These are phyloP conservation scores for Palythoa grandiflora DNA, from an alignment of 92 coral and sea anemone genomes.

Conservation along the genomic window DNA sequence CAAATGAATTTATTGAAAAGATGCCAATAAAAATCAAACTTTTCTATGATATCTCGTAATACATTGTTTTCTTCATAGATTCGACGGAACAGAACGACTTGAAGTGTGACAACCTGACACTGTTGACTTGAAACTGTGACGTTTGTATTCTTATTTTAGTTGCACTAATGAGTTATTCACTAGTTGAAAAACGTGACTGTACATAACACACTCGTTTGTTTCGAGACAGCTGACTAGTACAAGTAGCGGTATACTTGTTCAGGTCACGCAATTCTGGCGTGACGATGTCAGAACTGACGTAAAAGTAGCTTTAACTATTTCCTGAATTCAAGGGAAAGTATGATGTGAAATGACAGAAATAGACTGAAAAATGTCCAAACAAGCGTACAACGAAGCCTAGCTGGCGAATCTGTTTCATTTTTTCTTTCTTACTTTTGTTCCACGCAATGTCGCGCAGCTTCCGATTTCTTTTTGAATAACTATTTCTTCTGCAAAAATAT, in stretches of 20 bases:
- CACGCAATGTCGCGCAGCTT: not conserved
- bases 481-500: too few relatives aligned
- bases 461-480: too few relatives aligned
- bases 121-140: conserved; percentile 6
- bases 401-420: not conserved
- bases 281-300: not conserved
- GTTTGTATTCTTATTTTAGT: not conserved
- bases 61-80: conserved; percentile 12
- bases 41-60: not conserved
- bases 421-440: not conserved
- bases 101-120: conserved; percentile 20
- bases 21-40: not conserved
- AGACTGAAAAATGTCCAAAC: not conserved
- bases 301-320: too few relatives aligned
- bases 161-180: not conserved
- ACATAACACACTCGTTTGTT: not conserved
- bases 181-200: not conserved
- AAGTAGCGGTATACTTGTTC: not conserved
- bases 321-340: too few relatives aligned
- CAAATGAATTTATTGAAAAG: not conserved
- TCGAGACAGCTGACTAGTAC: not conserved
- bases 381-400: conserved; percentile 3
- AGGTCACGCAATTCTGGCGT: not conserved
- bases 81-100: conserved; percentile 6
- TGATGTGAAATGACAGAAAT: not conserved